phyloP scores from a whole-genome alignment of 2,113 vertebrate species.

The Bambusicola thoracicus region DNA sequence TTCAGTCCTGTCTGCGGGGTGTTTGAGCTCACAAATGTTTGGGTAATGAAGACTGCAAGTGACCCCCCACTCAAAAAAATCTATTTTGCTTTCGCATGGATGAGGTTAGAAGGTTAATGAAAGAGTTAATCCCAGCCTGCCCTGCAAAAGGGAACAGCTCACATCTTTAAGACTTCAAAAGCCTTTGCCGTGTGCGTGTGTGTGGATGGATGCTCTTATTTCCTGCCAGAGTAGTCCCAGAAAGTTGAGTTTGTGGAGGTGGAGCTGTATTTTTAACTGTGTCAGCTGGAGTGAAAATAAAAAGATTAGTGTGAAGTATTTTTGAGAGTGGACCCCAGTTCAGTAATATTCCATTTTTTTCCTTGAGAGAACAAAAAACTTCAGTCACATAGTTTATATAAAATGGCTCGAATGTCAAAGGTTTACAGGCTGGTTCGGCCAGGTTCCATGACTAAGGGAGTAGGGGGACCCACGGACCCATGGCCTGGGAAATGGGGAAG shows the following conservation, averaged over 20 bases:
- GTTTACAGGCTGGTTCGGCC: no score
- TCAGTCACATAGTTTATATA: not conserved
- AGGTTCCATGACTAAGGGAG: no score
- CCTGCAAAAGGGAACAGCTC: not conserved
- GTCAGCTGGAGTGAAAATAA: not conserved
- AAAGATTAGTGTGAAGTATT: not conserved
- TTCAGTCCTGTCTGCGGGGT: not conserved
- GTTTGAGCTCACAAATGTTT: not conserved
- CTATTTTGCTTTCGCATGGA: not conserved
- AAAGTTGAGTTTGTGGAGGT: not conserved
- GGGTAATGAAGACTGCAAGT: not conserved
- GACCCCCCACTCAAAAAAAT: not conserved
- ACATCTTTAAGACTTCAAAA: not conserved
- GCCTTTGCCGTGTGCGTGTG: not conserved
- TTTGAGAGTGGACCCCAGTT: not conserved
- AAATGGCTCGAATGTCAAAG: not conserved
- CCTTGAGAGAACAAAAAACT: not conserved
- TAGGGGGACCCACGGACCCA: no score
- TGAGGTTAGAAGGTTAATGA: slow-evolving; percentile 25
- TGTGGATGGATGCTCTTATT: not conserved
- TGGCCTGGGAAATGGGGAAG: no score
- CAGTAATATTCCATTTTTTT: not conserved
- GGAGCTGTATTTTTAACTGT: not conserved
- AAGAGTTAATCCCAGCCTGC: not conserved
- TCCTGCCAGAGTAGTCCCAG: not conserved